Percentiles rank a stretch among this genome's conserved stretches.
Conservation (phyloP, 2,797 vertebrate species). For the Argentina silus region DNA sequence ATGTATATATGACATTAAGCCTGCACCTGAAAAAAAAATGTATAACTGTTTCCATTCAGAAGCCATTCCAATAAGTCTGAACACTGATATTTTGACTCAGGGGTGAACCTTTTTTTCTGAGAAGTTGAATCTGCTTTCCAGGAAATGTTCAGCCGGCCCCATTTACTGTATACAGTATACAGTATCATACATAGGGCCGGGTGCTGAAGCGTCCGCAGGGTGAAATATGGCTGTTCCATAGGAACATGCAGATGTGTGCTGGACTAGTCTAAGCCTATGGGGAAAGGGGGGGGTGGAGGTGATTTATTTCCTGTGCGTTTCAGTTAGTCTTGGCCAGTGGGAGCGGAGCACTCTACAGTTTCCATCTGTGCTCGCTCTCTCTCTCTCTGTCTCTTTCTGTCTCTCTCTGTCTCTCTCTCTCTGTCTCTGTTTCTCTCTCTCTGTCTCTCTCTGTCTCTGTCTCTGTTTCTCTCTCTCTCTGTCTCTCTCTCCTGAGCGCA, state of each 20-base stretch:
- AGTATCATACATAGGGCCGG: slow-evolving; percentile 57
- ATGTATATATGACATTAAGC: slow-evolving; percentile 7
- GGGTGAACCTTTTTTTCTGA: slow-evolving; percentile 43
- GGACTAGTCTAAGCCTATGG: slow-evolving; percentile 32
- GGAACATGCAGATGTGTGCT: slow-evolving; percentile 70
- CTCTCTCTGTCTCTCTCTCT: slow-evolving; percentile 3
- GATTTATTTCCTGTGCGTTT: slow-evolving; percentile 76
- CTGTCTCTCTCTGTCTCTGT: slow-evolving; percentile 9
- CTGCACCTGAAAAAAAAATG: slow-evolving; percentile 45
- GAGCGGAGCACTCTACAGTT: slow-evolving; percentile 60
- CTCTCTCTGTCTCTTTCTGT: slow-evolving; percentile 13
- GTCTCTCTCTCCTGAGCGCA: background rate
- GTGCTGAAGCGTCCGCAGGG: slow-evolving; percentile 53
- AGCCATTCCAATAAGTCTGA: slow-evolving; percentile 35
- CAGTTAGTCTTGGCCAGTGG: slow-evolving; percentile 63
- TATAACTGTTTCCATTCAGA: slow-evolving; percentile 38
- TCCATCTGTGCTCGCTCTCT: slow-evolving; percentile 53
- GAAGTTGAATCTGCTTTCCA: slow-evolving; percentile 64
- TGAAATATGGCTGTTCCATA: slow-evolving; percentile 68
- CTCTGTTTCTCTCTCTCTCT: background rate
- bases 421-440: slow-evolving; percentile 7
- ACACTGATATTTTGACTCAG: slow-evolving; percentile 50
- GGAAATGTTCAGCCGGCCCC: slow-evolving; percentile 64
- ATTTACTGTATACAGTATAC: slow-evolving; percentile 25
- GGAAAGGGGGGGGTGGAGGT: slow-evolving; percentile 43